Evolutionary conservation across 1,140 invertebrate genomes (phyloP), one percentile per base, ranked within the genome.

Genomic region (Eueides isabella): DNA sequence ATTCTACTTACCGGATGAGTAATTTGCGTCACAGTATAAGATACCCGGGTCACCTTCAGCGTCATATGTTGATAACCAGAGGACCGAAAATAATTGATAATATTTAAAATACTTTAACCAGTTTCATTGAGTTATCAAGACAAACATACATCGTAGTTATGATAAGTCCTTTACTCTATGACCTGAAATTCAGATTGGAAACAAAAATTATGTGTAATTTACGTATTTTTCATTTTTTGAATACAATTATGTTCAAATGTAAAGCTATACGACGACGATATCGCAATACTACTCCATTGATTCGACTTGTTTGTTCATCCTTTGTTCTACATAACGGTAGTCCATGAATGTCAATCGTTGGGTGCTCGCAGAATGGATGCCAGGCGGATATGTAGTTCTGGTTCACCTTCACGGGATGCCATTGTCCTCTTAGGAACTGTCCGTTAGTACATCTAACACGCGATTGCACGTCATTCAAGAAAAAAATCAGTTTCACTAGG

Each of bases 401-500:
- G 80, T 76, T 81, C 62, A 71, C 82, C 80, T 84, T 84, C 78
- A 80, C 61, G 55, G 41, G 41, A 79, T 77, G 80, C 65, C 78
- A 84, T 84, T 82, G 82, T 82, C 78, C 77, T 78, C 70, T 79
- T 38, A 67, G 63, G 67, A 68, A 74, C 66, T 74, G 69, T 61
- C 38, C 74, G 76, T 80, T 76, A 74, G 67, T 73, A 77, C 74
- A 69, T 11, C 23, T 55, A 38, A 75, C 82, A 80, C 77, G 80
- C 80, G 44, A 78, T 26, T 44, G 26, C 55, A 76, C 82, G 80
- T 84, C 82, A 80, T 75, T 28, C 67, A 35, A 72, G 55, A 83
- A 83, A 79, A 48, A 79, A 77, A 76, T 64, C 74, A 68, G 74
- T 78, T 80, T 83, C 81, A 82, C 82, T 86, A 88, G 82, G 86